Evolutionary conservation across 2,888 invertebrate genomes (phyloP).

Genomic region (Cephus sareptanus): DNA sequence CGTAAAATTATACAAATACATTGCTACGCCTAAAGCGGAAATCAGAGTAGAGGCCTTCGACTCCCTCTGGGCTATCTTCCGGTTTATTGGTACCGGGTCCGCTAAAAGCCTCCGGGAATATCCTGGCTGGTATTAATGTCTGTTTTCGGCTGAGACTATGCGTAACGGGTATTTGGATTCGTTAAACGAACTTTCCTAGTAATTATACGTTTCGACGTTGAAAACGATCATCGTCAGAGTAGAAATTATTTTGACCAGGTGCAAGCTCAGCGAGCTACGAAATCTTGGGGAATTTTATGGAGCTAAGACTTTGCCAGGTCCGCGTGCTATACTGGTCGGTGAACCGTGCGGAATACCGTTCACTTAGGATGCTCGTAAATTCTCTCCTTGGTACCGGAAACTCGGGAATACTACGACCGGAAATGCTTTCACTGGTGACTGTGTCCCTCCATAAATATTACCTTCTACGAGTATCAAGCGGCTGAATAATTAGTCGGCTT

Average conservation of each 20-base stretch:
- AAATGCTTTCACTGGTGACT: background rate
- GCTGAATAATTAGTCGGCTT: background rate
- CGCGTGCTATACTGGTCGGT: background rate
- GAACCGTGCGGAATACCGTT: background rate
- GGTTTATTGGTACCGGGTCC: background rate
- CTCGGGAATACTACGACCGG: background rate
- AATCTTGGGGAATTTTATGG: background rate
- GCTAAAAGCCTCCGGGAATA: background rate
- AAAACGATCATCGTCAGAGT: background rate
- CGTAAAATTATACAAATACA: slow-evolving; percentile 6
- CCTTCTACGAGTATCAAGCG: background rate
- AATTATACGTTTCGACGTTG: background rate
- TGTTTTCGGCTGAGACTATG: background rate
- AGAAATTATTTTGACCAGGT: background rate
- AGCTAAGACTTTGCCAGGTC: background rate
- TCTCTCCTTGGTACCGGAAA: background rate
- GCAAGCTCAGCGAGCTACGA: background rate
- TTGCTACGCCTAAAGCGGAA: background rate
- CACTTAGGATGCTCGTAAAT: background rate
- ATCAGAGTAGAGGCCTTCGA: background rate
- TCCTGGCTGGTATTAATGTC: background rate
- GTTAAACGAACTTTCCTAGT: background rate
- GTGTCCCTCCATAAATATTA: background rate
- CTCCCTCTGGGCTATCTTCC: background rate
- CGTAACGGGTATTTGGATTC: background rate